Conservation (phyloP, 2,797 vertebrate species). For the Cottoperca gobio region DNA sequence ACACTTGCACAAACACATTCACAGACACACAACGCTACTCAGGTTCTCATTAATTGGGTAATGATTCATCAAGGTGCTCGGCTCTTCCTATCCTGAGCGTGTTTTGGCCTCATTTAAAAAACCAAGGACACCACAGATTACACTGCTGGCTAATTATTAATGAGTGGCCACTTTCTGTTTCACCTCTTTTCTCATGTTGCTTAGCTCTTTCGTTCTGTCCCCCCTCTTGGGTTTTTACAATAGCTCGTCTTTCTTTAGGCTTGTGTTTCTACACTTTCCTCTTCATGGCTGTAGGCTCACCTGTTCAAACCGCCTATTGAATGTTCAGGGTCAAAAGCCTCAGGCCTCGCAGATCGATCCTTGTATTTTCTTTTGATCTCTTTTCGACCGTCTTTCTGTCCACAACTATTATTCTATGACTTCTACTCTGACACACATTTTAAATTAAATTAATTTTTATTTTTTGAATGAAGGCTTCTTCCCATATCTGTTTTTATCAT, state of each 20-base stretch:
- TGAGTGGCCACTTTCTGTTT: conserved; percentile 58
- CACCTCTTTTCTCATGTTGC: conserved; percentile 20
- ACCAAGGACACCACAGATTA: conserved; percentile 46
- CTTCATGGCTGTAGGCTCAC: conserved; percentile 26
- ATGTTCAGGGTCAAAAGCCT: conserved; percentile 30
- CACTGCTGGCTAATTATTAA: conserved; percentile 65
- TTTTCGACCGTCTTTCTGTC: not conserved
- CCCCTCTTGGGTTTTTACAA: accelerated
- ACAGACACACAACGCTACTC: not conserved
- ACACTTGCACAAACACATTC: not conserved
- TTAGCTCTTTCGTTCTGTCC: not conserved
- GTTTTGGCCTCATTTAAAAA: conserved; percentile 48
- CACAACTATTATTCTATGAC: conserved; percentile 2
- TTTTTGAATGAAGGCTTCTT: not conserved
- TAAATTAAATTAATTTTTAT: conserved; percentile 18
- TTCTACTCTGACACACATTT: not conserved
- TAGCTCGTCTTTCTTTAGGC: not conserved
- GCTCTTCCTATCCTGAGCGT: conserved; percentile 28
- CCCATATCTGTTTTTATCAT: not conserved
- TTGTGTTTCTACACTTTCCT: not conserved
- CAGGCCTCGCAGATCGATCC: not conserved
- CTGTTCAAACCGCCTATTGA: conserved; percentile 40
- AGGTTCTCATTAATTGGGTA: conserved; percentile 41
- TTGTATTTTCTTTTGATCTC: conserved; percentile 21
- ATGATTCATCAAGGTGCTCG: conserved; percentile 43